A percentile compares a stretch with the other conserved stretches of the same genome.
Evolutionary conservation across 2,888 invertebrate genomes (phyloP).

Genomic region (Gari tellinella): DNA sequence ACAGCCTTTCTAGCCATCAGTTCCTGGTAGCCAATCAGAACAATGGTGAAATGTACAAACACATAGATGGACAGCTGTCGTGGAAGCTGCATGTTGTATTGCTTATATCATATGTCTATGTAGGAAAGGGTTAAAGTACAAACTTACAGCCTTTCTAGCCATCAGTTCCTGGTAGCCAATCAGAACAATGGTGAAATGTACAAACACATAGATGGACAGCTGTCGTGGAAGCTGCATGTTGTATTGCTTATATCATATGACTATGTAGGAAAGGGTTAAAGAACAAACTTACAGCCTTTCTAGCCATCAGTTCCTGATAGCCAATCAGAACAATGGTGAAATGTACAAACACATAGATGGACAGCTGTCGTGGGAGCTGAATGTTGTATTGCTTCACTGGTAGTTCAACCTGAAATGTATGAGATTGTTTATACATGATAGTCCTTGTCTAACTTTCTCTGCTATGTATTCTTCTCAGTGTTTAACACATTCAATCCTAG

Average conservation of each 20-base stretch:
- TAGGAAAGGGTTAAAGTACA: no score
- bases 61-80: constrained; percentile 69
- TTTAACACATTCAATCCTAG: no score
- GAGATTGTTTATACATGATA: no score
- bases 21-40: constrained; percentile 54
- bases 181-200: constrained; percentile 67
- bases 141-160: constrained; percentile 51
- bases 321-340: constrained; percentile 61
- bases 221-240: constrained; percentile 61
- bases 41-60: constrained; percentile 64
- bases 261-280: no score
- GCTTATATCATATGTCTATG: no score
- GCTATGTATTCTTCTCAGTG: no score
- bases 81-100: constrained; percentile 64
- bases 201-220: constrained; percentile 66
- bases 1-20: constrained; percentile 54
- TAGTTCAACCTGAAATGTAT: constrained; percentile 66
- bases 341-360: constrained; percentile 69
- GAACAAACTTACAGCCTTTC: constrained; percentile 52
- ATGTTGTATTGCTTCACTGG: constrained; percentile 67
- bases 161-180: constrained; percentile 50
- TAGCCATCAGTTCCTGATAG: constrained; percentile 52
- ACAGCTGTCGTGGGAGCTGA: constrained; percentile 60
- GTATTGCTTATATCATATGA: no score
- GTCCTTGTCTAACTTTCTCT: no score